Evolutionary conservation across 2,797 vertebrate genomes (phyloP), one percentile per base, ranked within the genome.

Genomic region (Nothura maculosa): DNA sequence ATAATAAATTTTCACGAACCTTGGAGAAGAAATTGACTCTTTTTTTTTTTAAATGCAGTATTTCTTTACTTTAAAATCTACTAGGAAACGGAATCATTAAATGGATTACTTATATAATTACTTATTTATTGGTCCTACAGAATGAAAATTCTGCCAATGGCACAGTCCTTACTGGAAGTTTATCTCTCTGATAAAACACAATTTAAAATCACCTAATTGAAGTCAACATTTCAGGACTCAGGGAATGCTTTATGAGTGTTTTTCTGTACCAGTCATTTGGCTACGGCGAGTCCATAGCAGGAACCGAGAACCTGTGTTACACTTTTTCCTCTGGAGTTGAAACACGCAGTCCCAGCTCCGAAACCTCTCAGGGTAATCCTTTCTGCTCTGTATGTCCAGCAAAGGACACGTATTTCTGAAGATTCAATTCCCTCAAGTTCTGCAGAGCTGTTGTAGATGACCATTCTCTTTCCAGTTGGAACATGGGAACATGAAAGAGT

Each of bases 131-230:
- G 81, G 67, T 58, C 60, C 69, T 67, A 60, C 27, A 52, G 72
- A 90, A 90, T 78, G 80, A 90, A 73, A 84, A 79, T 79, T 90
- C 47, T 66, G 54, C 61, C 45, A 28, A 66, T 45, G n/a, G 52
- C 52, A 21, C 54, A n/a, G 40, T 61, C 38, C 45, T 79, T 84
- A 79, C 67, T 74, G 54, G 38, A 79, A 84, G 13, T 57, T 28
- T 16, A 13, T 84, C 80, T 90, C 67, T 61, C 67, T 67, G 54
- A 61, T 14, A 72, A 84, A 73, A 67, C 32, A 74, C 30, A 55
- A 60, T 73, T 72, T 79, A 63, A 90, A 90, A 64, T 15, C 12
- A 10, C 34, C 67, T 73, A 84, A 54, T 84, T 90, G 67, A 84
- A 79, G 54, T 61, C 73, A 79, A 84, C 66, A 61, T 68, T 84